Conservation (phyloP, 53 echinoderm and acorn worm genomes). For the Pentamera pediparva region DNA sequence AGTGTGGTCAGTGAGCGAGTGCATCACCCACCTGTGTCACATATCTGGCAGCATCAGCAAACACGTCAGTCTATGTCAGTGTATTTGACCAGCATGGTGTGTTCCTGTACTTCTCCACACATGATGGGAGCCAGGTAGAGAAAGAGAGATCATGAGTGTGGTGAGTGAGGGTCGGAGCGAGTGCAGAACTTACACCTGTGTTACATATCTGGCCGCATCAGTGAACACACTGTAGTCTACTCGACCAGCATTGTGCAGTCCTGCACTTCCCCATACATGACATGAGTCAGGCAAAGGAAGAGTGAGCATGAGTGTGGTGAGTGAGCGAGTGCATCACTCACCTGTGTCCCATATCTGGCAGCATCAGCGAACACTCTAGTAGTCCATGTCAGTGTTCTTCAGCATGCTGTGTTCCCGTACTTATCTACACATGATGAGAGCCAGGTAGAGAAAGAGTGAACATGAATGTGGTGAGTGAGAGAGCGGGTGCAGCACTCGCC, state of each 20-base stretch:
- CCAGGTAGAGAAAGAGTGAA: no score
- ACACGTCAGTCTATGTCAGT: slow-evolving; percentile 95
- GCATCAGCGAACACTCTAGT: no score
- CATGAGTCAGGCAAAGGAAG: slow-evolving; percentile 44
- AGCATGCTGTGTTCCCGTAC: no score
- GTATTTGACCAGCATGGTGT: slow-evolving; percentile 69
- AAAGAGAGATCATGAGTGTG: background rate
- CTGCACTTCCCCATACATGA: slow-evolving; percentile 76
- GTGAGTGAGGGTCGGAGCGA: background rate
- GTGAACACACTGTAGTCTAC: slow-evolving; percentile 91
- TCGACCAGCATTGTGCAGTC: slow-evolving; percentile 67
- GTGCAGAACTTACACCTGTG: slow-evolving; percentile 49
- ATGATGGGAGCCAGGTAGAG: slow-evolving; percentile 50
- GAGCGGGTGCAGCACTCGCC: no score
- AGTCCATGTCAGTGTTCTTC: no score
- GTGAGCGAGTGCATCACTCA: no score
- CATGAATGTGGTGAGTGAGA: background rate
- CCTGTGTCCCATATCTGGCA: no score
- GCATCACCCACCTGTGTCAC: slow-evolving; percentile 54
- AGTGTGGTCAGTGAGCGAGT: background rate
- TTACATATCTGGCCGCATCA: slow-evolving; percentile 77
- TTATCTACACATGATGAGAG: no score
- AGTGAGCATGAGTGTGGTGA: background rate
- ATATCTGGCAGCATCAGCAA: slow-evolving; percentile 88
- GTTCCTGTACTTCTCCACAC: slow-evolving; percentile 83